These are phyloP conservation scores for Caenorhabditis uteleia DNA, from an alignment of 2,888 invertebrate genomes.

Conservation along the genomic window DNA sequence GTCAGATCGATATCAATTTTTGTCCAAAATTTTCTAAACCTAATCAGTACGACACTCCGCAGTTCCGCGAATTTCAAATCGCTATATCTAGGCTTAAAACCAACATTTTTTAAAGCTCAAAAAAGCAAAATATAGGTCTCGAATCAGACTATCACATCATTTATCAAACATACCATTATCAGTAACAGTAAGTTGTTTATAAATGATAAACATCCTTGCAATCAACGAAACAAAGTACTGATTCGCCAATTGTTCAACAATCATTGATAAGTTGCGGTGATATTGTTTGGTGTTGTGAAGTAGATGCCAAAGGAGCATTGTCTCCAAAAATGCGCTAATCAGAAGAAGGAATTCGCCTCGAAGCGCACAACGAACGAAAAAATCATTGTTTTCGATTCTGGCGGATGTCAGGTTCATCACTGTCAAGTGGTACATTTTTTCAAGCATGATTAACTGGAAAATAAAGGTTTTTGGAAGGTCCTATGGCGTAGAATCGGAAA, in stretches of 20 bases:
- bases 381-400: conserved; percentile 20
- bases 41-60: no score
- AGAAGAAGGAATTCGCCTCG: conserved; percentile 22
- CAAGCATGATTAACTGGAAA: no score
- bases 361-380: conserved; percentile 15
- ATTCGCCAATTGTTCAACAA: conserved; percentile 28
- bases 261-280: conserved; percentile 30
- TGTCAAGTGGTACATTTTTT: conserved; percentile 24
- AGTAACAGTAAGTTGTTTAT: conserved; percentile 20
- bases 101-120: no score
- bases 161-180: conserved; percentile 16
- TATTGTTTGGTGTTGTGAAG: conserved; percentile 23
- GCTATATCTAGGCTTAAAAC: no score
- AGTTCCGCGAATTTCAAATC: no score
- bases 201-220: conserved; percentile 33
- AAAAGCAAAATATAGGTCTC: no score
- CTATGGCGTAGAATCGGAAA: no score
- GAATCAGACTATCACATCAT: no score
- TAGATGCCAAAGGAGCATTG: conserved; percentile 26
- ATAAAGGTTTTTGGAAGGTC: no score
- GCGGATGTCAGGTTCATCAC: conserved; percentile 36
- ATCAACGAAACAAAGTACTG: conserved; percentile 33
- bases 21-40: no score
- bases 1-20: no score
- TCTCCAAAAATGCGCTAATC: conserved; percentile 15